phyloP scores from a whole-genome alignment of 2,888 invertebrate species.

The Tiliacea citrago region DNA sequence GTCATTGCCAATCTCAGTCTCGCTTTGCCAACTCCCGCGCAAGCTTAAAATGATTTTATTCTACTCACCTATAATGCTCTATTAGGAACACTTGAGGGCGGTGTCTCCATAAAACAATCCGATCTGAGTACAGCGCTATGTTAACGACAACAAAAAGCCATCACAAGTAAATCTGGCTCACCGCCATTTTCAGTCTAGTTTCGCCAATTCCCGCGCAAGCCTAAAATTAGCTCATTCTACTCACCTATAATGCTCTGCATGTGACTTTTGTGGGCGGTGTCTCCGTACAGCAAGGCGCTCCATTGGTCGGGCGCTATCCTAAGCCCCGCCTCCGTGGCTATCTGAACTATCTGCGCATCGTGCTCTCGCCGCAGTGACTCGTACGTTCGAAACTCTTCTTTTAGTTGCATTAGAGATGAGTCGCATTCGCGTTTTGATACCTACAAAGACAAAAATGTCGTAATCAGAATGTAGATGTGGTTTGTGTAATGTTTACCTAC shows the following conservation, averaged over 20 bases:
- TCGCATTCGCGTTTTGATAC: slow-evolving; percentile 99
- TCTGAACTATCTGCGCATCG: slow-evolving; percentile 99
- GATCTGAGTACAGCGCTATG: background rate
- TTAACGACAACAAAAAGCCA: background rate
- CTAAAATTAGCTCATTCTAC: slow-evolving; percentile 70
- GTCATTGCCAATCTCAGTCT: background rate
- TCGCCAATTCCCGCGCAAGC: background rate
- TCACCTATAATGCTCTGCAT: slow-evolving; percentile 95
- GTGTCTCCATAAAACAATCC: slow-evolving; percentile 98
- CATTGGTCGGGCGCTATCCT: slow-evolving; percentile 99
- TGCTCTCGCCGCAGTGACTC: slow-evolving; percentile 98
- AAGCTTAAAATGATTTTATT: background rate
- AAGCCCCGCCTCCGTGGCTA: slow-evolving; percentile 99
- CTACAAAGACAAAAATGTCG: slow-evolving; percentile 78
- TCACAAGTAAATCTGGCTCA: background rate
- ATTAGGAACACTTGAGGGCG: slow-evolving; percentile 98
- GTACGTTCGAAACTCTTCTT: slow-evolving; percentile 98
- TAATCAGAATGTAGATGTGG: background rate
- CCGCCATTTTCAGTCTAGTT: background rate
- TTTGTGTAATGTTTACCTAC: no score
- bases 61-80: slow-evolving; percentile 91
- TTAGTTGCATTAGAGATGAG: slow-evolving; percentile 99
- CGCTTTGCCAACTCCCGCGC: background rate
- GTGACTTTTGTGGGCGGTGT: slow-evolving; percentile 98
- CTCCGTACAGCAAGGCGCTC: slow-evolving; percentile 99